Evolutionary conservation across 2,888 invertebrate species (phyloP).

Genomic region (Pyralis farinalis): DNA sequence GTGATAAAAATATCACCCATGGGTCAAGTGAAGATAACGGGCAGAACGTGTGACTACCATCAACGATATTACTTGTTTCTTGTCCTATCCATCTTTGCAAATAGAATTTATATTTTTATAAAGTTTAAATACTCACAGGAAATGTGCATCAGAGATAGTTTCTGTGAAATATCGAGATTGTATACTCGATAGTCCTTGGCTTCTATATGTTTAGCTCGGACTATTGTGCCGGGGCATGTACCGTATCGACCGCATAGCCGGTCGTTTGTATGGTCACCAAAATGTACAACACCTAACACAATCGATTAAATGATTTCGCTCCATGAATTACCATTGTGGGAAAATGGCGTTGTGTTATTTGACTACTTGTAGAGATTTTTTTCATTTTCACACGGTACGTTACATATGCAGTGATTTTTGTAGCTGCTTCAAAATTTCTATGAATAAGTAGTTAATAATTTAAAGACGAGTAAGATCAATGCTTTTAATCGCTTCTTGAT

Average conservation of each 20-base stretch:
- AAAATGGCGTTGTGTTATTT: constrained; percentile 15
- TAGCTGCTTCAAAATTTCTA: too few species aligned
- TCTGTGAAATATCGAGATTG: neutral
- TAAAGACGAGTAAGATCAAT: too few species aligned
- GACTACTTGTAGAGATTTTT: too few species aligned
- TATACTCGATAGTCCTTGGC: constrained; percentile 11
- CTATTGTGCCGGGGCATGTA: constrained; percentile 44
- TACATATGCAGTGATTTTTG: too few species aligned
- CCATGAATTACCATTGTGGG: constrained; percentile 26
- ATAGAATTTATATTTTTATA: neutral
- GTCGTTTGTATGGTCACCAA: constrained; percentile 45
- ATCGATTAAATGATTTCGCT: constrained; percentile 52
- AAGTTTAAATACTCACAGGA: neutral
- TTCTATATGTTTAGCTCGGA: neutral
- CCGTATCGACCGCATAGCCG: constrained; percentile 47
- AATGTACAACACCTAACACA: constrained; percentile 48
- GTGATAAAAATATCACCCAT: constrained; percentile 7
- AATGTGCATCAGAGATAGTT: neutral
- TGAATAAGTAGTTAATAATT: too few species aligned
- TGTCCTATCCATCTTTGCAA: neutral
- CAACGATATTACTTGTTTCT: too few species aligned
- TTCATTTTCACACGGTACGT: neutral
- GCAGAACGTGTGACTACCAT: neutral
- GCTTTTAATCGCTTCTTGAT: too few species aligned
- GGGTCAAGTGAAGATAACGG: constrained; percentile 12